Evolutionary conservation across 1,140 invertebrate species (phyloP).

Genomic region (Drosophila dunni): DNA sequence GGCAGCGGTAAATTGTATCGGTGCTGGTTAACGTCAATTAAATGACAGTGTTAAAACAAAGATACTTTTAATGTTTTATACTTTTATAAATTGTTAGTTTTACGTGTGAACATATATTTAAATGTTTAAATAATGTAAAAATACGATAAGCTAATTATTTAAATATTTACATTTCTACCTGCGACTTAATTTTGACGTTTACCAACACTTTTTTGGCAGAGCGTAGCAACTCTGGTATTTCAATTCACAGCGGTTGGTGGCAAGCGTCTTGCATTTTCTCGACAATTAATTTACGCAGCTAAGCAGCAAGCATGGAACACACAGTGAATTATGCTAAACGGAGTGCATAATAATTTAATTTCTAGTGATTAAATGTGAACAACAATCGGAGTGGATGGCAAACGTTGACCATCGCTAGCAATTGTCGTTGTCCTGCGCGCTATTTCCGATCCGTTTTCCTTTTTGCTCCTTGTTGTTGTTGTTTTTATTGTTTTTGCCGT

Average conservation of each 20-base stretch:
- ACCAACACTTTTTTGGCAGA: slow-evolving; percentile 33
- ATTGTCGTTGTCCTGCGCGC: slow-evolving; percentile 21
- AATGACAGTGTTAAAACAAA: background rate
- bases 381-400: slow-evolving; percentile 22
- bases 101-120: background rate
- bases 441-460: slow-evolving; percentile 16
- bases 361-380: slow-evolving; percentile 7
- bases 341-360: slow-evolving; percentile 5
- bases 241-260: slow-evolving; percentile 64
- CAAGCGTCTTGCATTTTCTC: slow-evolving; percentile 62
- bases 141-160: background rate
- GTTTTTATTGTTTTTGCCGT: slow-evolving; percentile 33
- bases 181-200: slow-evolving; percentile 12
- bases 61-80: background rate
- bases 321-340: background rate
- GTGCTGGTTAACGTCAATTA: slow-evolving; percentile 48
- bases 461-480: slow-evolving; percentile 7
- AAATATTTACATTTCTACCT: background rate
- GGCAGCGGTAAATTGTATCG: slow-evolving; percentile 40
- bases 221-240: slow-evolving; percentile 48
- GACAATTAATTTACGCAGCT: slow-evolving; percentile 41
- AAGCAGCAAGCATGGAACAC: slow-evolving; percentile 22
- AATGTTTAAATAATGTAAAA: background rate
- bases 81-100: background rate
- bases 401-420: background rate